Base-by-base conservation (phyloP, 2,797 vertebrate species). In the Acomys russatus region DNA sequence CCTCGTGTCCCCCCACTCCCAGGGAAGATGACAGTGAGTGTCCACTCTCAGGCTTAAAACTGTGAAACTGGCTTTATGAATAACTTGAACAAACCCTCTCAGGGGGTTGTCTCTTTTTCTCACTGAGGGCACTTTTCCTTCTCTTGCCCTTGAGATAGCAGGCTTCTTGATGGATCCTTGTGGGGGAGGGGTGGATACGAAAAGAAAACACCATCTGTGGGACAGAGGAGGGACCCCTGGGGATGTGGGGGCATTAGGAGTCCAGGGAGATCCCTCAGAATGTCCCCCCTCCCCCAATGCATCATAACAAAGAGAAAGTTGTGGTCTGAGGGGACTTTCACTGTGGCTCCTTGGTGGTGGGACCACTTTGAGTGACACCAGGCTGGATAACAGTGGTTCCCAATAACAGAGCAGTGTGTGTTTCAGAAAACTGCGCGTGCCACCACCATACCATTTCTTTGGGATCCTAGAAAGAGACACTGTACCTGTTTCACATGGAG, bases 291-390 rank as follows among this genome's bases (percentile, higher is more conserved):
- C 9, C 44, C 44, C 44, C 44, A 44, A 44, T 44, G 30, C 20
- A n/a, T 66, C 61, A 44, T 3, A 59, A 94, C 84, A 82, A 76
- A 94, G 91, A 78, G 86, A 94, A 90, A 90, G 95, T 23, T 95
- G 87, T 76, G 93, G 94, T 88, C 56, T 61, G 61, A 79, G 44
- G 91, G 96, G 96, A 68, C 76, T 96, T 82, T 49, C n/a, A 12
- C 12, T 14, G 30, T 18, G 56, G 73, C n/a, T 91, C 44, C 64
- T 71, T n/a, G 38, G 79, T 33, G 23, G 51, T 79, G n/a, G 59
- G 30, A 5, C 1, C 0, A 33, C 73, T 91, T 61, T 33, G 2
- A 91, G 54, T 4, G 86, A 22, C 6, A 44, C 35, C 20, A 49
- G 38, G 28, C 28, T 35, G 91, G 73, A 8, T n/a, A 20, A 44